Conservation (phyloP, 1,140 invertebrate species). For the Atta texana region DNA sequence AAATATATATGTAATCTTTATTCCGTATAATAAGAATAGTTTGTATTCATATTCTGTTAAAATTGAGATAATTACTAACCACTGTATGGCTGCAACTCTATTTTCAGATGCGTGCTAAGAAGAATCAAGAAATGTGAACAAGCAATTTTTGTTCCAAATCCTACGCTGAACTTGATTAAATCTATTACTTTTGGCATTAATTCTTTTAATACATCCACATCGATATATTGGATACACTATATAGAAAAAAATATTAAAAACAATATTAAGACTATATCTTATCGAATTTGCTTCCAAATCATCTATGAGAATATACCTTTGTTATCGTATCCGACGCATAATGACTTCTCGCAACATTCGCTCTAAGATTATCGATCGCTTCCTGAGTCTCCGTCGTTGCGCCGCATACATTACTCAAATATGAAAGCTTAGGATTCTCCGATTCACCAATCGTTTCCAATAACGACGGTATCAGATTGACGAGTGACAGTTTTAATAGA, state of each 20-base stretch:
- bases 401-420: slow-evolving; percentile 91
- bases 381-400: slow-evolving; percentile 90
- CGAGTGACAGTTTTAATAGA: slow-evolving; percentile 92
- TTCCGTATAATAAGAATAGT: not conserved
- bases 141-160: slow-evolving; percentile 94
- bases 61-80: slow-evolving; percentile 82
- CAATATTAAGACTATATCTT: not conserved
- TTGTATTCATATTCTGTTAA: not conserved
- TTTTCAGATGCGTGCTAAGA: slow-evolving; percentile 87
- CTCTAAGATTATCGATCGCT: slow-evolving; percentile 91
- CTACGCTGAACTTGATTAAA: slow-evolving; percentile 92
- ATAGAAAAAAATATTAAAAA: slow-evolving; percentile 67
- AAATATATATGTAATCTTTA: not conserved
- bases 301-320: slow-evolving; percentile 47
- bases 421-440: slow-evolving; percentile 92
- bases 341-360: slow-evolving; percentile 92
- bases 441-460: slow-evolving; percentile 94
- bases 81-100: slow-evolving; percentile 89
- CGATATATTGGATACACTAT: slow-evolving; percentile 94
- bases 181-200: slow-evolving; percentile 94
- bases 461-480: slow-evolving; percentile 93
- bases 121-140: slow-evolving; percentile 94
- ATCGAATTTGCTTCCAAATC: not conserved
- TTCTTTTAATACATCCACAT: slow-evolving; percentile 91
- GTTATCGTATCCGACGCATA: slow-evolving; percentile 95